Evolutionary conservation across 2,888 invertebrate species (phyloP).

Genomic region (Mesochorus sp.): DNA sequence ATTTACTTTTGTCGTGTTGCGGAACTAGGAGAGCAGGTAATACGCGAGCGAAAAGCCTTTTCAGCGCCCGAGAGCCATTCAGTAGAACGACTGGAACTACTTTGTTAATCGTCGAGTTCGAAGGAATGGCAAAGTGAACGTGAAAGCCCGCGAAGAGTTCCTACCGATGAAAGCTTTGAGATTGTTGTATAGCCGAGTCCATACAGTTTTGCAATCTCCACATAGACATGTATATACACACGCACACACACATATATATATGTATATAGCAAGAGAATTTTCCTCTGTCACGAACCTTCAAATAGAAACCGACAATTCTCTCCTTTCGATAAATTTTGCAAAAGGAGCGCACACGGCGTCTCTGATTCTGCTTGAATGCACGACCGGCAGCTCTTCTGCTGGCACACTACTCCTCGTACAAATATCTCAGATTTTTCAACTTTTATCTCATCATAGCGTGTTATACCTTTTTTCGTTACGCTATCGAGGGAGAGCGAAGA

Average conservation of each 20-base stretch:
- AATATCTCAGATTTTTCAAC: conserved; percentile 23
- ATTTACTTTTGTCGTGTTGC: not conserved
- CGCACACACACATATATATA: no score
- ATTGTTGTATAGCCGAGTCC: conserved; percentile 3
- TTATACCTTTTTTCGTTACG: conserved; percentile 21
- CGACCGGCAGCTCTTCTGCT: not conserved
- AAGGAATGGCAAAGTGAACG: conserved; percentile 16
- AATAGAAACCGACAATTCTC: conserved; percentile 25
- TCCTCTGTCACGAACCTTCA: not conserved
- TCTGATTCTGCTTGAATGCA: not conserved
- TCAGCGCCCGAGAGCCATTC: not conserved
- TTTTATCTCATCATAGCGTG: conserved; percentile 33
- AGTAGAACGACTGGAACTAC: not conserved
- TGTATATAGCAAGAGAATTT: conserved; percentile 7
- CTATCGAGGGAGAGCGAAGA: no score
- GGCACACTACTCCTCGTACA: conserved; percentile 31
- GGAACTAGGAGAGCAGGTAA: not conserved
- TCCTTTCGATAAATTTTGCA: conserved; percentile 33
- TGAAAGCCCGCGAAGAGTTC: conserved; percentile 13
- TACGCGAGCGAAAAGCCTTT: conserved; percentile 6
- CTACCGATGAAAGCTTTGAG: conserved; percentile 30
- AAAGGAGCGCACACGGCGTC: conserved; percentile 2
- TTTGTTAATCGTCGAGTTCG: conserved; percentile 25
- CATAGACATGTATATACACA: no score
- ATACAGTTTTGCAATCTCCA: no score